Percentiles rank a stretch among this genome's conserved stretches.
These are phyloP conservation scores for Pelobates cultripes DNA, from an alignment of 2,797 vertebrate species.

Conservation along the genomic window DNA sequence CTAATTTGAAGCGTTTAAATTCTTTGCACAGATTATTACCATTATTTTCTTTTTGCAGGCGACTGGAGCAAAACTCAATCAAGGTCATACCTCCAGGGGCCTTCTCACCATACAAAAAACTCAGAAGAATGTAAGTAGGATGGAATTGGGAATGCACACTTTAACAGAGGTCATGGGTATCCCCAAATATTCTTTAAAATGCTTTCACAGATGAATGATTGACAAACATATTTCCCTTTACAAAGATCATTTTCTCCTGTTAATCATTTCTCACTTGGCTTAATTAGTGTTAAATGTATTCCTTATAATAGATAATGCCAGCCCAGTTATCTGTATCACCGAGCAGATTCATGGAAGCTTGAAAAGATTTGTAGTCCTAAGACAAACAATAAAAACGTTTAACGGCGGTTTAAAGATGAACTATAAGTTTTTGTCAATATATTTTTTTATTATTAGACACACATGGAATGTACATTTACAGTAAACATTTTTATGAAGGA, in stretches of 20 bases:
- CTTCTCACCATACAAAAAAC: conserved; percentile 95
- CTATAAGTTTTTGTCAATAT: too few relatives aligned
- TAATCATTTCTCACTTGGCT: conserved; percentile 42
- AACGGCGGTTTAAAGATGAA: too few relatives aligned
- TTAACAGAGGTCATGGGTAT: conserved; percentile 18
- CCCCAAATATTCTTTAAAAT: conserved; percentile 35
- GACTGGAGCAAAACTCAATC: conserved; percentile 97
- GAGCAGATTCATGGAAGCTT: too few relatives aligned
- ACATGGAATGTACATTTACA: too few relatives aligned
- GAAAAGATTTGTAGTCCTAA: too few relatives aligned
- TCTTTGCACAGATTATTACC: conserved; percentile 48
- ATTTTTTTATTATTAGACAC: too few relatives aligned
- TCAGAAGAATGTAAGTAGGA: conserved; percentile 91
- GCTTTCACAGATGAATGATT: conserved; percentile 56
- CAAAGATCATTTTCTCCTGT: conserved; percentile 46
- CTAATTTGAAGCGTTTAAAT: not conserved
- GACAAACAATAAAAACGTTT: too few relatives aligned
- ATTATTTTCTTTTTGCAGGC: conserved; percentile 81
- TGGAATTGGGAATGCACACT: conserved; percentile 48
- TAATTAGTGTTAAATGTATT: conserved; percentile 15
- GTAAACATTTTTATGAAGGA: too few relatives aligned
- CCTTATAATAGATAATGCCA: conserved; percentile 14
- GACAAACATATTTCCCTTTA: conserved; percentile 43
- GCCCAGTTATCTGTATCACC: not conserved
- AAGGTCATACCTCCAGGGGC: conserved; percentile 94